Base-by-base conservation (phyloP, 2,113 vertebrate species). In the Pelodiscus sinensis region DNA sequence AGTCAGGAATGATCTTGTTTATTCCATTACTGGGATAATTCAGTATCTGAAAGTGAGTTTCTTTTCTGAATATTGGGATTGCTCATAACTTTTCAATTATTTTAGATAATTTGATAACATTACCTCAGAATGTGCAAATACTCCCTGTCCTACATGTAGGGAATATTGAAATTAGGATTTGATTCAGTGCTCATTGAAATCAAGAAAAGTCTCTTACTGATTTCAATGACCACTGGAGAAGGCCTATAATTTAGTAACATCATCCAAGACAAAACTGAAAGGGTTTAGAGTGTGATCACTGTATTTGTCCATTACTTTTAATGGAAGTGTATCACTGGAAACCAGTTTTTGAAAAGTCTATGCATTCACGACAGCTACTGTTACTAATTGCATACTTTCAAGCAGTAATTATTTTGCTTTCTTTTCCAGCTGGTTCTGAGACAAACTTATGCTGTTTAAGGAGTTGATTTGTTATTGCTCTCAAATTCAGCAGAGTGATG, bases 401-500 rank as follows among this genome's bases (percentile, higher is more conserved):
- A 35, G 16, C 19, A 35, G 15, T 71, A 35, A 71, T 35, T 27
- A 35, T 71, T n/a, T n/a, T 15, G 18, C 8, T 35, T n/a, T 18
- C 2, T 27, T 13, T 13, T 25, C 25, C 58, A 24, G 9, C 25
- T 24, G 22, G 65, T 71, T 71, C 29, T 71, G n/a, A 71, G 31
- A 35, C 1, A 4, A 38, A 4, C 54, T n/a, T 9, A 31, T 25
- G 7, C 15, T 21, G 14, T 31, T 56, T 25, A 35, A 0, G 2
- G 29, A 29, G 18, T 4, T 6, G 88, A 81, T 57, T 75, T 71
- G 51, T 8, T 60, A 5, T 38, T 68, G 29, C 56, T 24, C n/a
- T 44, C 79, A 51, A n/a, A n/a, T 8, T 60, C 58, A 27, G 58
- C 58, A 60, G 11, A 60, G 27, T 27, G 31, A 31, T 35, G 16